These are phyloP conservation scores for Batillaria attramentaria DNA, from an alignment of 1,140 invertebrate genomes.

Conservation along the genomic window DNA sequence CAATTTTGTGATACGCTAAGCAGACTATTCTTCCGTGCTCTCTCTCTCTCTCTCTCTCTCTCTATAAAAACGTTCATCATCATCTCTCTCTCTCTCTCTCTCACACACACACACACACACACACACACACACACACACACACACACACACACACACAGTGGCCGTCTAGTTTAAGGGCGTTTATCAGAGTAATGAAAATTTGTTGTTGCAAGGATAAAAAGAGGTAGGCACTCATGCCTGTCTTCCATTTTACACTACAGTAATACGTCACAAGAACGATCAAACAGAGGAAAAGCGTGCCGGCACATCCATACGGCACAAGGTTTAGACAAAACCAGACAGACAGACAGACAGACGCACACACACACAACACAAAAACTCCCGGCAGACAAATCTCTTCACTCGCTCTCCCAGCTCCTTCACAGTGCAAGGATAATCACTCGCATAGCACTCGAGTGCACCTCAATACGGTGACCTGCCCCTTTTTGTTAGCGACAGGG, in stretches of 20 bases:
- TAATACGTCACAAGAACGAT: no score
- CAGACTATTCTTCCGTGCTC: neutral
- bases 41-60: neutral
- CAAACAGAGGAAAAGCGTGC: no score
- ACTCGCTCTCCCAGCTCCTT: no score
- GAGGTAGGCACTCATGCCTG: no score
- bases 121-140: constrained; percentile 17
- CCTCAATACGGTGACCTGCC: no score
- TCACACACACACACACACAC: neutral
- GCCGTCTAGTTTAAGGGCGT: neutral
- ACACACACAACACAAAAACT: neutral
- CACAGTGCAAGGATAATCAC: no score
- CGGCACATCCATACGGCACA: no score
- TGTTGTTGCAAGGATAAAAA: no score
- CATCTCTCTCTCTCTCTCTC: constrained; percentile 6
- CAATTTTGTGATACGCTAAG: no score
- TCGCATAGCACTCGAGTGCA: no score
- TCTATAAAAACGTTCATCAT: neutral
- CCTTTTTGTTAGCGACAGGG: neutral
- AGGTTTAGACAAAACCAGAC: neutral
- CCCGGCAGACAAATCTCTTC: neutral
- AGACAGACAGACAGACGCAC: constrained; percentile 1
- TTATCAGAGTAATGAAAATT: no score
- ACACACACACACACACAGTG: constrained; percentile 1
- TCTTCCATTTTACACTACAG: no score